These are phyloP conservation scores for Phaonia tiefii DNA, from an alignment of 2,888 invertebrate species.

Conservation along the genomic window DNA sequence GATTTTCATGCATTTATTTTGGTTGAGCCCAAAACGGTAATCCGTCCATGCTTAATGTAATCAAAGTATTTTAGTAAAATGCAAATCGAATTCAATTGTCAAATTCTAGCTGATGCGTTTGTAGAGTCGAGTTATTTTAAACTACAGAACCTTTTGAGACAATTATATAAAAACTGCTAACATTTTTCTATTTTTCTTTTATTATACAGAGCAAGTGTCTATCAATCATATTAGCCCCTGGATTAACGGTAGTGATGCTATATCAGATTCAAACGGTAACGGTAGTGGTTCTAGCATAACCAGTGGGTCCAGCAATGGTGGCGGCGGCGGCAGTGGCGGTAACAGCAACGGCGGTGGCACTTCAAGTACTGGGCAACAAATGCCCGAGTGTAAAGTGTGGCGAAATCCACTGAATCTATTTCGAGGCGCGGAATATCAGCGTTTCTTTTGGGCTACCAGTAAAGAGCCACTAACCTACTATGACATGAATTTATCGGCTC, in stretches of 20 bases:
- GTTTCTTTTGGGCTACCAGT: slow-evolving; percentile 94
- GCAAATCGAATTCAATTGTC: no score
- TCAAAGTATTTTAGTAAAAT: no score
- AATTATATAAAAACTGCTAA: no score
- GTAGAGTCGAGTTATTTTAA: no score
- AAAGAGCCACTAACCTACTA: slow-evolving; percentile 98
- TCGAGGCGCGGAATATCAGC: slow-evolving; percentile 97
- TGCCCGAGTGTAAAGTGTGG: slow-evolving; percentile 95
- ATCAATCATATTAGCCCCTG: slow-evolving; percentile 96
- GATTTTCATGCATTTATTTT: no score
- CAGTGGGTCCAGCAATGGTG: slow-evolving; percentile 51
- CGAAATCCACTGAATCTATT: slow-evolving; percentile 97
- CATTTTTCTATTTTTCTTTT: slow-evolving; percentile 27
- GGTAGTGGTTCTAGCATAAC: slow-evolving; percentile 57
- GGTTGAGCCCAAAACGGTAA: no score
- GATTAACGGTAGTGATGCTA: slow-evolving; percentile 88
- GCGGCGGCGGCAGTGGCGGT: slow-evolving; percentile 57
- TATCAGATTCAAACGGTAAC: slow-evolving; percentile 76
- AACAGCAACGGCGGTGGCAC: slow-evolving; percentile 44
- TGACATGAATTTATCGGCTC: slow-evolving; percentile 99
- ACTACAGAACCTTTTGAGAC: no score
- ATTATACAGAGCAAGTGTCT: slow-evolving; percentile 92
- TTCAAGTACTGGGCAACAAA: slow-evolving; percentile 74
- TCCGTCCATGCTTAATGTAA: no score
- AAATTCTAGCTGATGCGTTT: no score